Percentiles rank a stretch among this genome's conserved stretches.
phyloP scores from a whole-genome alignment of 2,888 invertebrate species.

The Criorhina ranunculi region DNA sequence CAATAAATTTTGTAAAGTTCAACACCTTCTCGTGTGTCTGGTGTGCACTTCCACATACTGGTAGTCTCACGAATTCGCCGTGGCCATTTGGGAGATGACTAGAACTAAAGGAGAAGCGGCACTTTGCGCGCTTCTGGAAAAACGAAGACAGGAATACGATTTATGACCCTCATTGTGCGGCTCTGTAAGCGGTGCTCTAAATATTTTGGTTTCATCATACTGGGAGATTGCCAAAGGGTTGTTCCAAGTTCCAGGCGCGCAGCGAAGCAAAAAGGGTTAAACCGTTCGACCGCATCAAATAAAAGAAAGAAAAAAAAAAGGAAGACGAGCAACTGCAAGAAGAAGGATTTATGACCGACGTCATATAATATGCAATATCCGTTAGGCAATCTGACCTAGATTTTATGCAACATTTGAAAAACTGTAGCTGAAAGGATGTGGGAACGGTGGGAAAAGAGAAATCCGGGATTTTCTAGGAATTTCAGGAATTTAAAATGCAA shows the following conservation, averaged over 20 bases:
- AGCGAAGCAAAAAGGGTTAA: conserved; percentile 65
- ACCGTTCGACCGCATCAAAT: conserved; percentile 63
- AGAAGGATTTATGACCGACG: conserved; percentile 66
- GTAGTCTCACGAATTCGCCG: conserved; percentile 65
- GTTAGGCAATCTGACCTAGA: conserved; percentile 69
- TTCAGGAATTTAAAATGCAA: conserved; percentile 27
- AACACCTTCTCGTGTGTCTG: conserved; percentile 47
- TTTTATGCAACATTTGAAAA: conserved; percentile 52
- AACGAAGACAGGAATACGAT: conserved; percentile 48
- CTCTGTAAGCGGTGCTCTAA: conserved; percentile 79
- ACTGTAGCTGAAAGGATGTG: background rate
- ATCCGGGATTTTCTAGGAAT: conserved; percentile 46
- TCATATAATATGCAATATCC: conserved; percentile 61
- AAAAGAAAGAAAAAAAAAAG: conserved; percentile 2
- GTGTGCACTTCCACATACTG: conserved; percentile 34
- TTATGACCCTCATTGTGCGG: conserved; percentile 65
- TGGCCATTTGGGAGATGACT: conserved; percentile 43
- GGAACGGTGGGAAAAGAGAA: conserved; percentile 37
- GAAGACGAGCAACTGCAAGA: conserved; percentile 7
- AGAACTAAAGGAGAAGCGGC: conserved; percentile 45
- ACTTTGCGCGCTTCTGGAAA: conserved; percentile 54
- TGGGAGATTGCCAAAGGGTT: conserved; percentile 42
- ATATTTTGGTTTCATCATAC: conserved; percentile 80
- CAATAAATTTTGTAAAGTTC: conserved; percentile 49
- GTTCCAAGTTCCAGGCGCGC: background rate